Evolutionary conservation across 2,888 invertebrate species (phyloP), one percentile per base, ranked within the genome.

Genomic region (Gortyna flavago): DNA sequence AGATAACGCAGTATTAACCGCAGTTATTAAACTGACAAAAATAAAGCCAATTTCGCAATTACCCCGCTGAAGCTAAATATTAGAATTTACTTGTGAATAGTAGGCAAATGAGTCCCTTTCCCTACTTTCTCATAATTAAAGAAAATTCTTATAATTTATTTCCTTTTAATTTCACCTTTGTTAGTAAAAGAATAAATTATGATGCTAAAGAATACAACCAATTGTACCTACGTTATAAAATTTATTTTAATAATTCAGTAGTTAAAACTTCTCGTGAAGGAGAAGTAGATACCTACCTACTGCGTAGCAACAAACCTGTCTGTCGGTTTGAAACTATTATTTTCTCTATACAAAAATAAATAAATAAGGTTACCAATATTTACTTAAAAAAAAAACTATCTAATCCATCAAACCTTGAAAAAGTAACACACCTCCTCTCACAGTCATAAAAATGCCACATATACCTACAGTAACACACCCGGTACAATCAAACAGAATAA

Each of bases 401-500:
- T n/a, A 44, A 72, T 11, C 9, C 7, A 29, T 48, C 11, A 29
- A 48, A 59, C 21, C 8, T 13, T 2, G 7, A 78, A 54, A 74
- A 76, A 16, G 7, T n/a, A 41, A 29, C 57, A 79, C 11, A 11
- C n/a, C 5, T 5, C 35, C 13, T 21, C n/a, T 21, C 35, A n/a
- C 21, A 79, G 13, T 25, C 16, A 11, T 29, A 11, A 38, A 25
- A 54, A 25, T 29, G 8, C 54, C 0, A 51, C 29, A 32, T 41
- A 71, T 25, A 48, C 64, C 32, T 25, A 48, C 64, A n/a, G n/a
- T 54, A 51, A 74, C 61, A 72, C 54, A 59, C 48, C 51, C 21
- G 32, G 41, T n/a, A 70, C 41, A 79, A 75, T 64, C 76, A 75
- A 84, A 74, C 59, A 77, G 38, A 78, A 81, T 74, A 62, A 72